A percentile compares a stretch with the other conserved stretches of the same genome.
Conservation (phyloP, 2,113 vertebrate species). For the Larimichthys crocea region DNA sequence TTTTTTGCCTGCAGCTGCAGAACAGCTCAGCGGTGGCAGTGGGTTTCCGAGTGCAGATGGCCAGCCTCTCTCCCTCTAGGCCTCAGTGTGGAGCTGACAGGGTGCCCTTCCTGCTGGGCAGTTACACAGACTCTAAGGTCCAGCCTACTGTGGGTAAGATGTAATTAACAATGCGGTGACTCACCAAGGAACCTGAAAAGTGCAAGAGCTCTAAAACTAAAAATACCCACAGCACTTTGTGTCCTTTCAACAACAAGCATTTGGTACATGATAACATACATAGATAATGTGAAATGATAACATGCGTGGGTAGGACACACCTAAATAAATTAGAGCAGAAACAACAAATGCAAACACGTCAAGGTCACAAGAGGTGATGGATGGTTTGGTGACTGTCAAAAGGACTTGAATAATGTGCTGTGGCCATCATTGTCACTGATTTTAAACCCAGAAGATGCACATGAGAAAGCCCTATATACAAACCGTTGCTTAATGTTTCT, state of each 20-base stretch:
- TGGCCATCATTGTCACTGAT: neutral
- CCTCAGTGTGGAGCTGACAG: constrained; percentile 63
- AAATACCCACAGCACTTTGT: neutral
- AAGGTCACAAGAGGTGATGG: neutral
- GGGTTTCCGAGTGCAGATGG: constrained; percentile 83
- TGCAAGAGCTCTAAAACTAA: neutral
- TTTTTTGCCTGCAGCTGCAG: constrained; percentile 82
- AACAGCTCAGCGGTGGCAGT: constrained; percentile 86
- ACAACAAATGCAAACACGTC: neutral
- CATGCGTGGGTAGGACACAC: neutral
- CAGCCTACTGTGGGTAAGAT: constrained; percentile 84
- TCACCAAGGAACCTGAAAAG: neutral
- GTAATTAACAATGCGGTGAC: neutral
- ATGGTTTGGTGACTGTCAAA: neutral
- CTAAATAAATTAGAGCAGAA: neutral
- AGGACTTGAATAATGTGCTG: neutral
- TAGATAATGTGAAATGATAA: no score
- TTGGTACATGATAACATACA: neutral
- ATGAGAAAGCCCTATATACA: neutral
- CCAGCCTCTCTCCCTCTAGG: constrained; percentile 77
- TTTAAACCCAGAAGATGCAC: neutral
- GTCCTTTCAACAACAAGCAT: neutral
- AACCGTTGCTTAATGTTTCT: neutral
- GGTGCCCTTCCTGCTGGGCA: constrained; percentile 77
- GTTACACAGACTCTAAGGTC: constrained; percentile 22